Evolutionary conservation across 2,888 invertebrate genomes (phyloP).

Genomic region (Orchesella flavescens): DNA sequence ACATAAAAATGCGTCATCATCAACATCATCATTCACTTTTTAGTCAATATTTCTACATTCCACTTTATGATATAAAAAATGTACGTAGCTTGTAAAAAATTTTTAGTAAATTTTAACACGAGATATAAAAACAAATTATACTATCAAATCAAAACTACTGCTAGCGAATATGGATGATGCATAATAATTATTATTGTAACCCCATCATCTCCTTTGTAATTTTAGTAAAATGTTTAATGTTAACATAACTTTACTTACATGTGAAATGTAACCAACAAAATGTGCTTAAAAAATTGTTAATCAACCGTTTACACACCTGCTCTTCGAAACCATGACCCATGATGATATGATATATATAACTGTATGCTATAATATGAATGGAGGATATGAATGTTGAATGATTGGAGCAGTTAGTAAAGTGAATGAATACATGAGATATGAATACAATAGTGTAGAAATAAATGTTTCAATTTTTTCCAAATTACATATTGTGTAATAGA

Average conservation of each 20-base stretch:
- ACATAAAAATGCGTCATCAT: background rate
- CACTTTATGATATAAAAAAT: background rate
- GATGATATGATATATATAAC: background rate
- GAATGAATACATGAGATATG: no score
- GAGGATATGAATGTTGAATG: no score
- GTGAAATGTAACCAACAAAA: background rate
- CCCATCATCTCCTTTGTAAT: slow-evolving; percentile 12
- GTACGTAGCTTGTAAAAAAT: background rate
- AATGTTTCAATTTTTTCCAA: no score
- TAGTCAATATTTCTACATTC: slow-evolving; percentile 52
- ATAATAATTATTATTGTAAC: background rate
- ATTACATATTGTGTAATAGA: no score
- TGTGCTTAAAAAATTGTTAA: background rate
- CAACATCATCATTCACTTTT: slow-evolving; percentile 4
- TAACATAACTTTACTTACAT: background rate
- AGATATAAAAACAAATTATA: background rate
- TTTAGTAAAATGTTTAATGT: background rate
- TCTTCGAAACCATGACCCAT: background rate
- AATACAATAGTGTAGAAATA: no score
- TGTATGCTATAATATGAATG: no score
- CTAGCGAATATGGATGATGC: background rate
- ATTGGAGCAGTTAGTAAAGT: no score
- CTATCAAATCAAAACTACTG: background rate
- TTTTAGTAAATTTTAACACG: background rate
- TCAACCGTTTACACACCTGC: background rate